These are phyloP conservation scores for Podargus strigoides DNA, from an alignment of 2,797 vertebrate species.

Conservation along the genomic window DNA sequence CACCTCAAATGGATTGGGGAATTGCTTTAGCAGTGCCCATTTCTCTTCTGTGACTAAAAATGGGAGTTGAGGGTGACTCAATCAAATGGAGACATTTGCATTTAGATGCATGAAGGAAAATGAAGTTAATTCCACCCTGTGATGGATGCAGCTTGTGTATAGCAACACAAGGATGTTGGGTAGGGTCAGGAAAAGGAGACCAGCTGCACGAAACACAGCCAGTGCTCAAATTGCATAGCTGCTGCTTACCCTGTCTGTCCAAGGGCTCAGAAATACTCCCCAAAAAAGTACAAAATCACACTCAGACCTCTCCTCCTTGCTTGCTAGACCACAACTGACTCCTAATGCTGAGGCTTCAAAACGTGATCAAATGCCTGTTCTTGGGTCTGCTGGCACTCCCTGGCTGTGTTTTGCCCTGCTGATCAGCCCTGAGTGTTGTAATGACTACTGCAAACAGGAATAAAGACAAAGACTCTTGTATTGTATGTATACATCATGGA, in stretches of 20 bases:
- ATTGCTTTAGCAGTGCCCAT: not conserved
- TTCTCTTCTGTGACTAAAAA: not conserved
- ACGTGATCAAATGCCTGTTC: fast-evolving
- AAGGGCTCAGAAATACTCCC: not conserved
- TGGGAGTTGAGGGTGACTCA: not conserved
- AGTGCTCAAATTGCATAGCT: not conserved
- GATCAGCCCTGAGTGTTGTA: not conserved
- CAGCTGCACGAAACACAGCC: fast-evolving
- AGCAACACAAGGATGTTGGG: not conserved
- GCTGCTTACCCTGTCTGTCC: not conserved
- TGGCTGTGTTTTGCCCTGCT: not conserved
- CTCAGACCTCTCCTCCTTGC: not conserved
- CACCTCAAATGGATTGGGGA: not conserved
- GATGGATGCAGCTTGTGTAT: not conserved
- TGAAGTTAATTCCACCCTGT: not conserved
- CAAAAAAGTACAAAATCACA: not conserved
- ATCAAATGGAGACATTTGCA: not conserved
- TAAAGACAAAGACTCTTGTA: not conserved
- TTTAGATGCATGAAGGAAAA: not conserved
- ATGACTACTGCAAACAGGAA: not conserved
- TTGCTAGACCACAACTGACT: not conserved
- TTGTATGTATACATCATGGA: not conserved
- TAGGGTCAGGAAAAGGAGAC: not conserved
- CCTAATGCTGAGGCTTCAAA: not conserved
- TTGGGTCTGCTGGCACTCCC: not conserved